These are phyloP conservation scores for Chrysaora quinquecirrha DNA, from an alignment of 30 jellyfish, hydroid and myxozoan genomes.

Conservation along the genomic window DNA sequence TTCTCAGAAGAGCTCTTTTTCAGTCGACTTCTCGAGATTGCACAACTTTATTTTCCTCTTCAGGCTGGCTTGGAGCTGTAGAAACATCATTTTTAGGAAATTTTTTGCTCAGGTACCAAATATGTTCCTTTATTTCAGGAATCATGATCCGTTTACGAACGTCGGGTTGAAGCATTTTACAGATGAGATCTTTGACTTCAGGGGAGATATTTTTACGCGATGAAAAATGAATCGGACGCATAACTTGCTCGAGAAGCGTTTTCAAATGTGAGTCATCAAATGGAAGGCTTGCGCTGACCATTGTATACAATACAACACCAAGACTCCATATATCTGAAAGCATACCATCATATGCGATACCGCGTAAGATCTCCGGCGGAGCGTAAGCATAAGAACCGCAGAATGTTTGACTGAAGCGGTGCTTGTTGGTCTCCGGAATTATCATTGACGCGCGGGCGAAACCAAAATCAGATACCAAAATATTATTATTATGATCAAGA, in stretches of 20 bases:
- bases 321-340: constrained; percentile 97
- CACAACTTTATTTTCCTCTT: constrained; percentile 8
- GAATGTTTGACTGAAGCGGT: constrained; percentile 91
- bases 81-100: constrained; percentile 49
- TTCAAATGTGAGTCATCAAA: constrained; percentile 97
- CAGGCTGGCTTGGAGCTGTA: constrained; percentile 13
- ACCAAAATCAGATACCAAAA: constrained; percentile 95
- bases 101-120: constrained; percentile 90
- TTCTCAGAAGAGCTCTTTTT: not conserved
- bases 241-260: constrained; percentile 96
- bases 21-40: not conserved
- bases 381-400: constrained; percentile 99
- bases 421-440: constrained; percentile 88
- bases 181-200: constrained; percentile 90
- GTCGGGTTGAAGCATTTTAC: constrained; percentile 87
- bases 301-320: constrained; percentile 95
- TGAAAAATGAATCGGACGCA: constrained; percentile 97
- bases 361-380: constrained; percentile 98
- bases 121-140: constrained; percentile 82
- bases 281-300: constrained; percentile 99
- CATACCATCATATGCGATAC: constrained; percentile 95
- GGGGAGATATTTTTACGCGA: constrained; percentile 94
- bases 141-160: constrained; percentile 68
- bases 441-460: constrained; percentile 95
- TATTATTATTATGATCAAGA: constrained; percentile 78